These are phyloP conservation scores for Helicoverpa armigera DNA, from an alignment of 1,140 invertebrate species.

Conservation along the genomic window DNA sequence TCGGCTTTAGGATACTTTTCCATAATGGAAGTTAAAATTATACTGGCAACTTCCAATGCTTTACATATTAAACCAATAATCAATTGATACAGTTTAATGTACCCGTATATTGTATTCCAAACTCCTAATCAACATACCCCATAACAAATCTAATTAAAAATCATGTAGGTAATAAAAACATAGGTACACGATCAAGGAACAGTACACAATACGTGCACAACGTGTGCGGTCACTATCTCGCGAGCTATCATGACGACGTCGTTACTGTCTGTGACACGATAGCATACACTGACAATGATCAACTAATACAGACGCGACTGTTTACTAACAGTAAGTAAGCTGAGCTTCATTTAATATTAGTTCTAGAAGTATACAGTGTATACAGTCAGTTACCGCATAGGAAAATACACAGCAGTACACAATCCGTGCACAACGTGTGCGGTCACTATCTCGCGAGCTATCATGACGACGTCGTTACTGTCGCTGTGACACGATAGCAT, in stretches of 20 bases:
- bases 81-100: too few relatives aligned
- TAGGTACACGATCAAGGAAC: background rate
- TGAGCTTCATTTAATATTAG: background rate
- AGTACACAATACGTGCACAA: conserved; percentile 49
- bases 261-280: conserved; percentile 73
- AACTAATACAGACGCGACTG: conserved; percentile 53
- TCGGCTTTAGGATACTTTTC: too few relatives aligned
- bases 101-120: too few relatives aligned
- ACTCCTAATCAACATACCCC: too few relatives aligned
- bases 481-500: conserved; percentile 67
- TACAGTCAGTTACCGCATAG: background rate
- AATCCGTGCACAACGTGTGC: conserved; percentile 67
- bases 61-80: too few relatives aligned
- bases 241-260: conserved; percentile 71
- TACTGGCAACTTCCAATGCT: too few relatives aligned
- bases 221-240: conserved; percentile 75
- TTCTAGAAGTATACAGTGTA: background rate
- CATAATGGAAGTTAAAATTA: too few relatives aligned
- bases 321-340: background rate
- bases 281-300: conserved; percentile 65
- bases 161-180: background rate
- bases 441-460: conserved; percentile 72
- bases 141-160: background rate
- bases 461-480: conserved; percentile 76
- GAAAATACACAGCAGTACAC: background rate